phyloP scores from a whole-genome alignment of 2,888 invertebrate genomes.

The Osmoderma eremita region DNA sequence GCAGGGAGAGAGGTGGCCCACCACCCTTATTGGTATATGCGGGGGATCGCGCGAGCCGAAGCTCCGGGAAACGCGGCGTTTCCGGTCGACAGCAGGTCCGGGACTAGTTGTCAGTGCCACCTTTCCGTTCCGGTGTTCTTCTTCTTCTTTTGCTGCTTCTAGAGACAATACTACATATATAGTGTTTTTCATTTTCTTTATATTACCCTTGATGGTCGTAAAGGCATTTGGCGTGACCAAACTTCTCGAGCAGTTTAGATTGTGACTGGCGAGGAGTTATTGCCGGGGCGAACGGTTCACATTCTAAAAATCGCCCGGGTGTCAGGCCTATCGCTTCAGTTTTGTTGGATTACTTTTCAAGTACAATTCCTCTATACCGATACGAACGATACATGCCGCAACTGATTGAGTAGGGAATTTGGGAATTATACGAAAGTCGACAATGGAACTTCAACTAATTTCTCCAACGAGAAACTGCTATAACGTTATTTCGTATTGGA shows the following conservation, averaged over 20 bases:
- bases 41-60: conserved; percentile 53
- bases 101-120: conserved; percentile 62
- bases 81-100: conserved; percentile 58
- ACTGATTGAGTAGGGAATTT: conserved; percentile 63
- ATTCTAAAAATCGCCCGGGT: conserved; percentile 58
- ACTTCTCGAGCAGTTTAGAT: conserved; percentile 67
- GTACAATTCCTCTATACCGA: conserved; percentile 63
- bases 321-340: conserved; percentile 61
- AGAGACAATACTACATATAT: conserved; percentile 63
- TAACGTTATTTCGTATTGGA: too few species aligned
- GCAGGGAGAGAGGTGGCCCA: neutral
- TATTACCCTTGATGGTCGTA: conserved; percentile 86
- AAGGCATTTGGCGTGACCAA: conserved; percentile 90
- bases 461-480: neutral
- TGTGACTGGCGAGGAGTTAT: conserved; percentile 60
- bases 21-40: conserved; percentile 49
- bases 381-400: conserved; percentile 58
- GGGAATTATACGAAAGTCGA: conserved; percentile 50
- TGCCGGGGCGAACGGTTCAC: conserved; percentile 56
- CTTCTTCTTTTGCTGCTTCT: conserved; percentile 49
- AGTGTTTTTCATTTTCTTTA: conserved; percentile 92
- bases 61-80: conserved; percentile 49
- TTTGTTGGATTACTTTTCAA: conserved; percentile 62
- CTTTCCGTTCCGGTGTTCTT: conserved; percentile 50
- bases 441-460: conserved; percentile 32